Conservation (phyloP, 2,113 vertebrate species). For the Oxyruncus cristatus region DNA sequence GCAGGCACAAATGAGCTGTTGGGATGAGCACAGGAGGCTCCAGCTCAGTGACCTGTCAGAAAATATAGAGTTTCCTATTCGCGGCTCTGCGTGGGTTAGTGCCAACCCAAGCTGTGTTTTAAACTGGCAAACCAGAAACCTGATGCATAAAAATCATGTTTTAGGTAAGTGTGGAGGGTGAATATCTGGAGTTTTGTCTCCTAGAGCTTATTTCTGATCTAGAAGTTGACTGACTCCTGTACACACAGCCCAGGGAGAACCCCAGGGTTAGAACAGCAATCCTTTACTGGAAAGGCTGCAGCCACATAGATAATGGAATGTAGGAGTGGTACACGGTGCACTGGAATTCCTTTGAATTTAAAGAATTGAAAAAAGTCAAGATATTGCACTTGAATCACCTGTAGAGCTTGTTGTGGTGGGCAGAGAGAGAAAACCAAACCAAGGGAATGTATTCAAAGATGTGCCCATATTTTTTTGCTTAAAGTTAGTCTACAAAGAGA, state of each 20-base stretch:
- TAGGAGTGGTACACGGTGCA: background rate
- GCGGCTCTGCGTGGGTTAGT: background rate
- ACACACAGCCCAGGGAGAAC: accelerated
- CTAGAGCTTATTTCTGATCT: background rate
- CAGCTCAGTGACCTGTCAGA: constrained; percentile 21
- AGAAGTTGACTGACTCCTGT: background rate
- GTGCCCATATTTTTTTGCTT: background rate
- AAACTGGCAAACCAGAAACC: background rate
- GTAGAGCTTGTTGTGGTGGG: background rate
- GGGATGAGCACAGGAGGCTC: background rate
- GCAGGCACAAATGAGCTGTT: constrained; percentile 25
- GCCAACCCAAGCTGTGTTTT: background rate
- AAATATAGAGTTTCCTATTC: background rate
- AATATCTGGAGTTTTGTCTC: background rate
- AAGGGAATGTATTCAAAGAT: background rate
- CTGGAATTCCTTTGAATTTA: background rate
- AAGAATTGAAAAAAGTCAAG: background rate
- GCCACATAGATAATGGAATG: background rate
- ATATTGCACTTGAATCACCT: background rate
- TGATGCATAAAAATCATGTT: background rate
- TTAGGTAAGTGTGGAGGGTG: background rate
- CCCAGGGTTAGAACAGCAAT: background rate
- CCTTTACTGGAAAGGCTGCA: background rate
- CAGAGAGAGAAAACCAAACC: background rate
- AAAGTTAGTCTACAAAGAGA: background rate